A percentile compares a stretch with the other conserved stretches of the same genome.
Conservation (phyloP, 2,797 vertebrate genomes). For the Bradypus variegatus region DNA sequence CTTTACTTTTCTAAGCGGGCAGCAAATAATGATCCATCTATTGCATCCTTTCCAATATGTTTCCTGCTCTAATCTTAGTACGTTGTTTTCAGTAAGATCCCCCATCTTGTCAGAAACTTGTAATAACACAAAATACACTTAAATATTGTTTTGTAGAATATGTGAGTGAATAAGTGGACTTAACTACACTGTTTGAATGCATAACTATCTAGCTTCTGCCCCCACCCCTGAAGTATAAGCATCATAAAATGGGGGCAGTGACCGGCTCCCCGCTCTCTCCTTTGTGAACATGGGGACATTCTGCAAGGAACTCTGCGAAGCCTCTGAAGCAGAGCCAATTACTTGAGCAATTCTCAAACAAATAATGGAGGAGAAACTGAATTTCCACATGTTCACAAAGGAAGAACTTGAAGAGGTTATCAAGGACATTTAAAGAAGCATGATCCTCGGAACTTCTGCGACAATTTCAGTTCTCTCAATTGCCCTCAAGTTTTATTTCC, state of each 20-base stretch:
- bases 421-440: no score
- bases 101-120: neutral
- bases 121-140: neutral
- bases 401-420: no score
- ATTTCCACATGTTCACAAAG: no score
- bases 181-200: neutral
- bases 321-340: no score
- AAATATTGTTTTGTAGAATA: neutral
- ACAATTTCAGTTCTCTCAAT: no score
- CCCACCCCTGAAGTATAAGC: neutral
- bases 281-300: no score
- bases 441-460: no score
- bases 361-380: no score
- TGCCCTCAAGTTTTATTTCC: no score
- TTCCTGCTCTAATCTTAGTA: neutral
- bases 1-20: neutral
- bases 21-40: neutral
- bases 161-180: neutral
- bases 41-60: neutral
- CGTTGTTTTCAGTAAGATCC: neutral
- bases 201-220: neutral
- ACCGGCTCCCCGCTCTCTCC: neutral
- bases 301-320: no score
- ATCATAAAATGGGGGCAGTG: neutral
- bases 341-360: no score